Conservation (phyloP, 1,140 invertebrate genomes). For the Propsilocerus akamusi region DNA sequence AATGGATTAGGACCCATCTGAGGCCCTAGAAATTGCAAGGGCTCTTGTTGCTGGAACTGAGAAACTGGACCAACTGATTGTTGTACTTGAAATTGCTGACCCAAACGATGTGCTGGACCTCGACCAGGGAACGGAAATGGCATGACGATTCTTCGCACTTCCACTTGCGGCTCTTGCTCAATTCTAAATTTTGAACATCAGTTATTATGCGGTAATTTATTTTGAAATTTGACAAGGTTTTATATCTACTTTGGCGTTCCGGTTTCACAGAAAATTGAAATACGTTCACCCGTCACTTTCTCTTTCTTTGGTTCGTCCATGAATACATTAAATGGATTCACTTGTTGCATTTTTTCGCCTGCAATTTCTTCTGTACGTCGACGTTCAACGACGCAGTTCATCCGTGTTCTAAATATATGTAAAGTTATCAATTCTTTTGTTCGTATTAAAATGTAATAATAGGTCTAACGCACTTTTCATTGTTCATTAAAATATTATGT, state of each 20-base stretch:
- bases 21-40: no score
- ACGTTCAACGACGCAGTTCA: constrained; percentile 77
- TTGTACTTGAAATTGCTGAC: no score
- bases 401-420: constrained; percentile 34
- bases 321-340: constrained; percentile 44
- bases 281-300: constrained; percentile 59
- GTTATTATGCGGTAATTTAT: constrained; percentile 11
- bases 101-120: no score
- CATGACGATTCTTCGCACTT: constrained; percentile 21
- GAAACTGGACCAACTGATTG: no score
- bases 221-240: neutral
- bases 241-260: constrained; percentile 23
- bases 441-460: neutral
- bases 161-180: constrained; percentile 9
- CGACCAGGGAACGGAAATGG: constrained; percentile 22
- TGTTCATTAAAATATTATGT: constrained; percentile 52
- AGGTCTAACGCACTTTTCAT: constrained; percentile 35
- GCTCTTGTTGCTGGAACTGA: no score
- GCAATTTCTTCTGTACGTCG: constrained; percentile 62
- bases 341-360: constrained; percentile 47
- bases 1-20: constrained; percentile 19
- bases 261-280: constrained; percentile 71
- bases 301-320: constrained; percentile 49
- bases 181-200: constrained; percentile 15
- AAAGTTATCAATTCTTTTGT: neutral